phyloP scores from a whole-genome alignment of 2,888 invertebrate genomes.

The Thera britannica region DNA sequence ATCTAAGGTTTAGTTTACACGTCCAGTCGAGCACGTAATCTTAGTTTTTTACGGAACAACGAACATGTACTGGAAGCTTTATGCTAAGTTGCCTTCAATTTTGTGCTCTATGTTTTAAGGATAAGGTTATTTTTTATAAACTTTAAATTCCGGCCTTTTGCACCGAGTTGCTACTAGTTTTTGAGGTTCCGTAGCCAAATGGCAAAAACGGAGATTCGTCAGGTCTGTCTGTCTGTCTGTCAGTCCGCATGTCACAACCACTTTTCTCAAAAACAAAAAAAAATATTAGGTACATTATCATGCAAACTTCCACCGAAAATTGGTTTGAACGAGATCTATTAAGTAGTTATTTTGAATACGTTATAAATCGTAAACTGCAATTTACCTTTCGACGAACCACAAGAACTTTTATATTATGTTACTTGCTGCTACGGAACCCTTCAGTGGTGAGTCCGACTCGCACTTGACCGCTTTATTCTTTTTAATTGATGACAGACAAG shows the following conservation, averaged over 20 bases:
- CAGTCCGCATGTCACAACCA: no score
- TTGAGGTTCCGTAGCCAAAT: background rate
- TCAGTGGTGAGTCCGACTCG: no score
- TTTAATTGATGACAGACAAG: conserved; percentile 33
- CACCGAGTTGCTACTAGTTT: conserved; percentile 19
- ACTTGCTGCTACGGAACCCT: no score
- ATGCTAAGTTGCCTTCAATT: conserved; percentile 22
- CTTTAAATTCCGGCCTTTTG: conserved; percentile 3
- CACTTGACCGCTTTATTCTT: conserved; percentile 21
- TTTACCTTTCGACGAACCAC: no score
- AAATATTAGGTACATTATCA: no score
- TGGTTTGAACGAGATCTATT: no score
- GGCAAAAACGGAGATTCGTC: no score
- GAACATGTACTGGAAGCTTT: conserved; percentile 47
- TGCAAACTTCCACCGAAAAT: no score
- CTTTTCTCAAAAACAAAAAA: no score
- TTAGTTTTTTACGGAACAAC: conserved; percentile 53
- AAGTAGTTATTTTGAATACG: no score
- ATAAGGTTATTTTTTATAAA: conserved; percentile 18
- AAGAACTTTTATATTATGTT: no score
- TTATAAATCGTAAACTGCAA: no score
- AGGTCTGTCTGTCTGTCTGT: conserved; percentile 15
- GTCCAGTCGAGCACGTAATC: conserved; percentile 61
- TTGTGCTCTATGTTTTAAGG: background rate
- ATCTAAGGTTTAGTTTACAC: conserved; percentile 51